Base-by-base conservation (phyloP, 1,140 invertebrate species). In the Scaptomyza hsui region DNA sequence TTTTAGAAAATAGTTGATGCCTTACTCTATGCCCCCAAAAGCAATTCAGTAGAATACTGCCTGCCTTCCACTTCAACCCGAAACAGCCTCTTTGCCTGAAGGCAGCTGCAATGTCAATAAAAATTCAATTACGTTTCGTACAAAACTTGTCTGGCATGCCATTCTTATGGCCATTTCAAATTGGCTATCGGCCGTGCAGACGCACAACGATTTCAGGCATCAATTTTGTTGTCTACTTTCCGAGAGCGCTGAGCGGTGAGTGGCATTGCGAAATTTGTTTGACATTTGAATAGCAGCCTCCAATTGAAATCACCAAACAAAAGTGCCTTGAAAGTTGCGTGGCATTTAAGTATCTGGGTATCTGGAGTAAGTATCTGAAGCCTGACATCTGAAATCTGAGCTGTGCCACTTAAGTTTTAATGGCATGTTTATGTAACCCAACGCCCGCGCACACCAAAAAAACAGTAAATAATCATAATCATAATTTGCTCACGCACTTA, bases 81-180 rank as follows among this genome's bases (percentile, higher is more conserved):
- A 39, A 37, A 53, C 24, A 45, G 21, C 39, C 55, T 71, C 47
- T 9, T 21, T 13, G 12, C 13, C 9, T 7, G 21, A 26, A 42
- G 3, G 60, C 35, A 35, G 49, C 60, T 69, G 75, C 65, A 86
- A 88, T 81, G 81, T 86, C 80, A 85, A 86, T 86, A 86, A 86
- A 88, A 86, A 86, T 86, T 86, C 81, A 86, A 86, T 86, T 86
- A 86, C 81, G 78, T 67, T 81, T 72, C 59, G 49, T 48, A 68
- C 55, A 48, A 68, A 78, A 72, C 62, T 81, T 74, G 75, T 48
- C 39, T 57, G 49, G 41, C 56, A 55, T 55, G 63, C 67, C 60
- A 68, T 86, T 80, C 81, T 64, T 79, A 73, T 85, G 64, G 81
- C 61, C 64, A 80, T 76, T 81, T 81, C 63, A 73, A 85, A 80